Evolutionary conservation across 2,113 vertebrate species (phyloP).

Genomic region (Neogale vison): DNA sequence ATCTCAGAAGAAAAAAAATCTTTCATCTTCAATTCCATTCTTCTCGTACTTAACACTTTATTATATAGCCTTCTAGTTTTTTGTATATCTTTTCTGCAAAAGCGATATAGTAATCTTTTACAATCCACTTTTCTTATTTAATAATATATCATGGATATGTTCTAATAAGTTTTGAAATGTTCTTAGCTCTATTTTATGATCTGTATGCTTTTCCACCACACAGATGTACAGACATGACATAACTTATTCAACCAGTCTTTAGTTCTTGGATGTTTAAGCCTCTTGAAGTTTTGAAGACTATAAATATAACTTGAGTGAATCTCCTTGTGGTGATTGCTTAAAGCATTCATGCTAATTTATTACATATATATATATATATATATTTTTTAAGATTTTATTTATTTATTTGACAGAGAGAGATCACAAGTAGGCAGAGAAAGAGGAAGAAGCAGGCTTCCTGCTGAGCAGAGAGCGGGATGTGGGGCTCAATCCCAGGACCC

Average conservation of each 20-base stretch:
- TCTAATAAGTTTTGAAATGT: background rate
- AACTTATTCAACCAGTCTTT: background rate
- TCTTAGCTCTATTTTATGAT: conserved; percentile 9
- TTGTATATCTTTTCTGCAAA: background rate
- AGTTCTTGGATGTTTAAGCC: background rate
- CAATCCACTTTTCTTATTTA: background rate
- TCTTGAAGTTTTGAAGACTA: background rate
- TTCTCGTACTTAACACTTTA: background rate
- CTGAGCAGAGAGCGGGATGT: too few relatives aligned
- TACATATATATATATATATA: background rate
- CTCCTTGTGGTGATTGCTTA: background rate
- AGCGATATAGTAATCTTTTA: background rate
- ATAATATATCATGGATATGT: background rate
- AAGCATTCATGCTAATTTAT: background rate
- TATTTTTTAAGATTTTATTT: background rate
- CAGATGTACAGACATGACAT: background rate
- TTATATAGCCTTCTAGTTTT: background rate
- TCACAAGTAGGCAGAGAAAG: too few relatives aligned
- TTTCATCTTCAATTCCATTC: background rate
- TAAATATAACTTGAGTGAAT: background rate
- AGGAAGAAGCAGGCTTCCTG: too few relatives aligned
- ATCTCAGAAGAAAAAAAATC: background rate
- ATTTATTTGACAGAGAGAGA: too few relatives aligned
- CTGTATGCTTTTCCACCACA: background rate
- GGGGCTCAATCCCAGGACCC: too few relatives aligned